A percentile compares a stretch with the other conserved stretches of the same genome.
These are phyloP conservation scores for Diarsia dahlii DNA, from an alignment of 2,888 invertebrate genomes.

Conservation along the genomic window DNA sequence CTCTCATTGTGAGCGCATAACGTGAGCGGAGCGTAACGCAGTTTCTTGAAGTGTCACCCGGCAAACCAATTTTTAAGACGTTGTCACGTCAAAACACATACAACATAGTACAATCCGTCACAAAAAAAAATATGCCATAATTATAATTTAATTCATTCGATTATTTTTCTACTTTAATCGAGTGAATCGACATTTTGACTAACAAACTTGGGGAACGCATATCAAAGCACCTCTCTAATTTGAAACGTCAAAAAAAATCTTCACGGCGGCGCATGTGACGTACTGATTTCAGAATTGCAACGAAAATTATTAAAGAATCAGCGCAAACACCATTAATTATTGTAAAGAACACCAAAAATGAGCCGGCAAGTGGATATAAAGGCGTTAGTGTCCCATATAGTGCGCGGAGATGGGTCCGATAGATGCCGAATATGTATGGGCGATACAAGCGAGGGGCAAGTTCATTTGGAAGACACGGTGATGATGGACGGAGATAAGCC, in stretches of 20 bases:
- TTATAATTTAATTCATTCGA: neutral
- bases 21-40: too few species aligned
- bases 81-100: too few species aligned
- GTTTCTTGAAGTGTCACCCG: too few species aligned
- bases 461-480: constrained; percentile 85
- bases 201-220: neutral
- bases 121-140: neutral
- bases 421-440: constrained; percentile 89
- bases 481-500: constrained; percentile 86
- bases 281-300: constrained; percentile 23
- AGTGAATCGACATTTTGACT: neutral
- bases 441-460: constrained; percentile 86
- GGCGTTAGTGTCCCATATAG: constrained; percentile 86
- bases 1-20: too few species aligned
- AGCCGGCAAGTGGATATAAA: constrained; percentile 85
- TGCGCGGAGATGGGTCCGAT: constrained; percentile 85
- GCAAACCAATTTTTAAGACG: too few species aligned
- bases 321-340: constrained; percentile 10
- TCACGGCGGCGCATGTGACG: constrained; percentile 47
- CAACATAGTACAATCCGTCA: neutral
- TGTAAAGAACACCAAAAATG: constrained; percentile 72
- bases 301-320: constrained; percentile 29
- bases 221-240: neutral
- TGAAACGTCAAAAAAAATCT: constrained; percentile 57
- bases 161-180: fast-evolving